phyloP scores from a whole-genome alignment of 1,140 invertebrate genomes.

The Pygmarrhopalites habei region DNA sequence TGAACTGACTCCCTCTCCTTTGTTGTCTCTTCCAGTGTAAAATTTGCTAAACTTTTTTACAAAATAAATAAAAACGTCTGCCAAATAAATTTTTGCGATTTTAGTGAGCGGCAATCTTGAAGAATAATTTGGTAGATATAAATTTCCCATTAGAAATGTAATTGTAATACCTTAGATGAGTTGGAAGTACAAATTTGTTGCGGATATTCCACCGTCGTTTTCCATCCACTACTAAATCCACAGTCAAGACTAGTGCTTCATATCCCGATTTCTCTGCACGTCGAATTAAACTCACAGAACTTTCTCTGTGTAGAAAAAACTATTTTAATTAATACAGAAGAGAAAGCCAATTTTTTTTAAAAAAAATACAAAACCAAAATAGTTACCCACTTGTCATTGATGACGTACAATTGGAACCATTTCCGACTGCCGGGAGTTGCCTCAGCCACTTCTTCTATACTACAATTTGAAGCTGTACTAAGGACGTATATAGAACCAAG shows the following conservation, averaged over 20 bases:
- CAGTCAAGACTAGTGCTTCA: constrained; percentile 79
- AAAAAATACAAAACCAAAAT: no score
- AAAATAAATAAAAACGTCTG: no score
- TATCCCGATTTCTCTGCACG: constrained; percentile 74
- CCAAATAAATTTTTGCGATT: no score
- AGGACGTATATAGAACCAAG: constrained; percentile 69
- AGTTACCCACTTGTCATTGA: constrained; percentile 64
- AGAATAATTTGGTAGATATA: no score
- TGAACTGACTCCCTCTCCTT: constrained; percentile 39
- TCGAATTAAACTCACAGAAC: constrained; percentile 55
- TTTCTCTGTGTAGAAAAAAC: no score
- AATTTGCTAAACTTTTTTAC: no score
- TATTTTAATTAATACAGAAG: no score
- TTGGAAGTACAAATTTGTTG: constrained; percentile 76
- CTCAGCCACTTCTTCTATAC: constrained; percentile 76
- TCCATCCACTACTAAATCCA: constrained; percentile 82
- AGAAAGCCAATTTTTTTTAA: no score
- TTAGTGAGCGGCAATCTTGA: no score
- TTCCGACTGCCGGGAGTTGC: constrained; percentile 66
- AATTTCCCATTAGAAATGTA: no score
- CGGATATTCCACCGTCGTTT: constrained; percentile 66
- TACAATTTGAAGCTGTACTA: constrained; percentile 78
- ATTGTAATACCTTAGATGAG: constrained; percentile 60
- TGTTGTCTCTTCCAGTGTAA: constrained; percentile 38
- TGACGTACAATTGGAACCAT: constrained; percentile 90